phyloP scores from a whole-genome alignment of 2,888 invertebrate genomes.

The Synanthedon tipuliformis region DNA sequence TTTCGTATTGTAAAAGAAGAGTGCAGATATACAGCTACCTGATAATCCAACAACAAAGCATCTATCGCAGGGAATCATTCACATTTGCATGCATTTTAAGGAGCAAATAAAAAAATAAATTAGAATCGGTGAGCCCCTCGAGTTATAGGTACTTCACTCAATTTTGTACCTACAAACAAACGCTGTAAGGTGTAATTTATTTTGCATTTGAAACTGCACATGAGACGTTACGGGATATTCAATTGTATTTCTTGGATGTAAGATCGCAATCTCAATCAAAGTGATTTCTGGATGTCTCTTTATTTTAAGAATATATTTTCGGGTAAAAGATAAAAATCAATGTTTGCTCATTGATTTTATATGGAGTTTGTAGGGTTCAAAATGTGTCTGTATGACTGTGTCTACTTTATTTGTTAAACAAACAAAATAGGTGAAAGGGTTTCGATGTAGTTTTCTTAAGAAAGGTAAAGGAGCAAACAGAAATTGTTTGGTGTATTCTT shows the following conservation, averaged over 20 bases:
- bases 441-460: not conserved
- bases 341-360: not conserved
- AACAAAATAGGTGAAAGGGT: not conserved
- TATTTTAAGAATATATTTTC: not conserved
- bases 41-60: conserved; percentile 37
- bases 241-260: not conserved
- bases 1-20: conserved; percentile 11
- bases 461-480: not conserved
- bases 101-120: conserved; percentile 45
- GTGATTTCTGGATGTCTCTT: not conserved
- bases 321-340: not conserved
- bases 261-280: not conserved
- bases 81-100: conserved; percentile 40
- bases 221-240: not conserved
- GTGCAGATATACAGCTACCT: conserved; percentile 17
- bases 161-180: not conserved
- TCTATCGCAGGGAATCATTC: conserved; percentile 36
- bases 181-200: not conserved
- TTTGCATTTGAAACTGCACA: not conserved
- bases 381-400: not conserved
- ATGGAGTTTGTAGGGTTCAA: not conserved
- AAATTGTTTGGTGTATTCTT: not conserved
- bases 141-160: not conserved
- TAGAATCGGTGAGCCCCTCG: conserved; percentile 6
- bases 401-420: not conserved